Evolutionary conservation across 2,797 vertebrate genomes (phyloP), one percentile per base, ranked within the genome.

Genomic region (Gymnocypris eckloni): DNA sequence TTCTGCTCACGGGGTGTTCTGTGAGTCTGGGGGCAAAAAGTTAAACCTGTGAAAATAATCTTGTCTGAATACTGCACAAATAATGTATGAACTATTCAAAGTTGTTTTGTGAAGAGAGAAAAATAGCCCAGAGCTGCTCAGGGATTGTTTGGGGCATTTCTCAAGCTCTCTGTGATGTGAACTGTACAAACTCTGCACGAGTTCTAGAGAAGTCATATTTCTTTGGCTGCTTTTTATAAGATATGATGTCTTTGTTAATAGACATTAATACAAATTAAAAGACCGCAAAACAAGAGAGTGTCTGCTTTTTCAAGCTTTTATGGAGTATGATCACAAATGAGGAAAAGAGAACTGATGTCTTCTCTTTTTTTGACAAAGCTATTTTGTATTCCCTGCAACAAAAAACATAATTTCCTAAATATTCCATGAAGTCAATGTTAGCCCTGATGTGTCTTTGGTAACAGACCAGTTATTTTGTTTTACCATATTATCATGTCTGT

Each of bases 1-100:
- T 50, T 61, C 70, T 64, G 59, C 82, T 84, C 72, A 52, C 82
- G 22, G 73, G 73, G 16, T 75, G 59, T 41, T 66, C n/a, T 84
- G 82, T 67, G 72, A 77, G 73, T 66, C 48, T 78, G 61, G 69
- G 69, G 70, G 54, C 56, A 64, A 83, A 75, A 83, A 78, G 82
- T 77, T 78, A 84, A 84, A 84, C 64, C 73, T 69, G 61, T 70
- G 75, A 84, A 84, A 84, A 84, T 78, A 67, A 69, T 84, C 37
- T 84, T 84, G 22, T 84, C 48, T 78, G 75, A 84, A 84, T 70
- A 56, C 48, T 56, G 22, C 73, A 84, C 75, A 84, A 84, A 78
- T 84, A 78, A 84, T 84, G 11, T 33, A 84, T 84, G 75, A 78
- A 69, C 83, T 56, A 69, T 50, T 84, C 73, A 78, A 67, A 67